phyloP scores from a whole-genome alignment of 2,888 invertebrate genomes.

The Chymomyza caudatula region DNA sequence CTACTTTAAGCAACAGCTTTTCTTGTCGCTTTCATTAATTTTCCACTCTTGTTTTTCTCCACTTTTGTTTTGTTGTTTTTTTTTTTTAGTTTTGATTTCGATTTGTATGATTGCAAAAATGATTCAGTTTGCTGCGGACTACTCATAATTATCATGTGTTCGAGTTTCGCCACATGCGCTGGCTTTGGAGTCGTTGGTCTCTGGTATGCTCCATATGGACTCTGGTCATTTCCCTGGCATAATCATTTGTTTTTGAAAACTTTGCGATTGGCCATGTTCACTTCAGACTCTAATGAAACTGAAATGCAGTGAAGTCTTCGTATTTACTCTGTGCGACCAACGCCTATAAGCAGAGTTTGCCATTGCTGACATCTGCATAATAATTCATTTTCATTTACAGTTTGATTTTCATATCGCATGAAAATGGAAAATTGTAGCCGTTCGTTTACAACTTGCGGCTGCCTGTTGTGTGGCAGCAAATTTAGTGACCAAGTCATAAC shows the following conservation, averaged over 20 bases:
- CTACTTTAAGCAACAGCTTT: background rate
- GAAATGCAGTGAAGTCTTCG: constrained; percentile 24
- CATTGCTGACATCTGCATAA: constrained; percentile 8
- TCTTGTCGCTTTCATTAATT: background rate
- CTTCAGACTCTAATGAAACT: constrained; percentile 27
- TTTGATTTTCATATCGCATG: background rate
- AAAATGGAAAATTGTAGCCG: background rate
- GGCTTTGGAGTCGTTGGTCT: background rate
- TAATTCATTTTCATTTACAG: constrained; percentile 14
- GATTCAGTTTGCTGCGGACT: background rate
- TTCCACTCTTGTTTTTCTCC: background rate
- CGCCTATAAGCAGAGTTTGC: no score
- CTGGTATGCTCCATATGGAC: no score
- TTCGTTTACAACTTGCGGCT: background rate
- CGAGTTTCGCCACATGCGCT: background rate
- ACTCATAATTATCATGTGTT: background rate
- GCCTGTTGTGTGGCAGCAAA: background rate
- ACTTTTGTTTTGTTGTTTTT: background rate
- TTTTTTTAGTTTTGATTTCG: background rate
- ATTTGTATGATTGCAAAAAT: background rate
- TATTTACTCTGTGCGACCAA: no score
- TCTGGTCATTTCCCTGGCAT: background rate
- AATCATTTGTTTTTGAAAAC: constrained; percentile 34
- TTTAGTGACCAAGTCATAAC: constrained; percentile 5
- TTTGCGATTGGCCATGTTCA: constrained; percentile 12